Percentiles rank a stretch among this genome's conserved stretches.
phyloP scores from a whole-genome alignment of 2,888 invertebrate genomes.

The Ophioninae sp. region DNA sequence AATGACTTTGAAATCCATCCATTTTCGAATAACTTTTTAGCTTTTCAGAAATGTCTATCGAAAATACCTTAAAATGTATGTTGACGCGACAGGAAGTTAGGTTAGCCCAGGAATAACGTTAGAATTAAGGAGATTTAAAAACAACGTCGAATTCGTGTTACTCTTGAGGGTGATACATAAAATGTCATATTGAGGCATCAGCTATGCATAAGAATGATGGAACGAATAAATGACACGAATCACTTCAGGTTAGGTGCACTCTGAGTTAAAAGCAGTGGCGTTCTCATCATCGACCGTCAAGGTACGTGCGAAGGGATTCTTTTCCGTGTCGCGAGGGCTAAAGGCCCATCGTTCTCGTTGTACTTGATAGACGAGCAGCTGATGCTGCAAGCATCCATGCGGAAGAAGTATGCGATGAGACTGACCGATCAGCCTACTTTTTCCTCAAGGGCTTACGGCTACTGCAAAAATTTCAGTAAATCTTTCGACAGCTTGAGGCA shows the following conservation, averaged over 20 bases:
- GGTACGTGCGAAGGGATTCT: constrained; percentile 19
- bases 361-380: constrained; percentile 24
- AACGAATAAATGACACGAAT: constrained; percentile 33
- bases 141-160: no score
- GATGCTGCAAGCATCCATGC: constrained; percentile 35
- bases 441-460: constrained; percentile 6
- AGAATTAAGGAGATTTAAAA: no score
- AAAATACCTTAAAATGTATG: no score
- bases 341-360: constrained; percentile 44
- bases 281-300: constrained; percentile 22
- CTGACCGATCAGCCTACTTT: constrained; percentile 59
- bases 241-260: constrained; percentile 36
- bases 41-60: no score
- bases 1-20: no score
- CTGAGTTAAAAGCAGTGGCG: constrained; percentile 13
- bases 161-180: no score
- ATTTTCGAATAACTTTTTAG: no score
- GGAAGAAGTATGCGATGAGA: constrained; percentile 34
- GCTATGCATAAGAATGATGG: background rate
- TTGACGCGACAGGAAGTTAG: no score
- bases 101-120: no score
- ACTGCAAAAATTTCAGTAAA: no score
- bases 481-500: no score
- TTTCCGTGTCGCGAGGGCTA: constrained; percentile 21
- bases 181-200: no score